phyloP scores from a whole-genome alignment of 2,797 vertebrate genomes.

The Sebastes variabilis region DNA sequence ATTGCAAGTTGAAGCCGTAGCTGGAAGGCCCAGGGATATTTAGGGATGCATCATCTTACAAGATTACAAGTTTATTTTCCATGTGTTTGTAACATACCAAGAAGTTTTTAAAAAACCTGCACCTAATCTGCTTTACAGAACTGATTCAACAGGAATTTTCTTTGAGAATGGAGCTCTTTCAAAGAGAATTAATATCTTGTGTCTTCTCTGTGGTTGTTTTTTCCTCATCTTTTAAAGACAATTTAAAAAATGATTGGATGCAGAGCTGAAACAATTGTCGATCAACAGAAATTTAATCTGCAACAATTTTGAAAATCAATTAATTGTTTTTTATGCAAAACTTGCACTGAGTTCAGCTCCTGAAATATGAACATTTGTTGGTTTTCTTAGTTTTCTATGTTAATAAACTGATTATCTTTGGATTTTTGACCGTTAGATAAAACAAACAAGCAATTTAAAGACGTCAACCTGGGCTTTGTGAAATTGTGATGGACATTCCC shows the following conservation, averaged over 20 bases:
- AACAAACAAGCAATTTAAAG: neutral
- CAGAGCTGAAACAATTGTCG: neutral
- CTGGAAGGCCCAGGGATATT: too few relatives aligned
- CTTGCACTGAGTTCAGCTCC: neutral
- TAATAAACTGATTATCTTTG: neutral
- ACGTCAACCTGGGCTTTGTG: neutral
- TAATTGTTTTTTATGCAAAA: neutral
- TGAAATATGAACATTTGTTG: neutral
- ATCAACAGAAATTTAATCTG: neutral
- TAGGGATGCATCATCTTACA: neutral
- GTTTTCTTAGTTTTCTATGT: neutral
- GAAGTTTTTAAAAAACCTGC: rapidly evolving
- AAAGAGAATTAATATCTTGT: neutral
- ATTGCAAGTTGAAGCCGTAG: neutral
- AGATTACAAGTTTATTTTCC: neutral
- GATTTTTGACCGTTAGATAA: neutral
- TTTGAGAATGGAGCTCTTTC: neutral
- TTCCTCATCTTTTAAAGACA: neutral
- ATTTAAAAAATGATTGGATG: neutral
- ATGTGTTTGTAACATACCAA: neutral
- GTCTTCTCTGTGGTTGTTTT: neutral
- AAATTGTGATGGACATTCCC: neutral
- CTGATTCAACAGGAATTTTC: neutral
- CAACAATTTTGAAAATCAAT: neutral
- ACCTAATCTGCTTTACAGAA: constrained; percentile 5